Base-by-base conservation (phyloP, 37 sponge, comb jelly and placozoan species). In the Aphrocallistes beatrix region DNA sequence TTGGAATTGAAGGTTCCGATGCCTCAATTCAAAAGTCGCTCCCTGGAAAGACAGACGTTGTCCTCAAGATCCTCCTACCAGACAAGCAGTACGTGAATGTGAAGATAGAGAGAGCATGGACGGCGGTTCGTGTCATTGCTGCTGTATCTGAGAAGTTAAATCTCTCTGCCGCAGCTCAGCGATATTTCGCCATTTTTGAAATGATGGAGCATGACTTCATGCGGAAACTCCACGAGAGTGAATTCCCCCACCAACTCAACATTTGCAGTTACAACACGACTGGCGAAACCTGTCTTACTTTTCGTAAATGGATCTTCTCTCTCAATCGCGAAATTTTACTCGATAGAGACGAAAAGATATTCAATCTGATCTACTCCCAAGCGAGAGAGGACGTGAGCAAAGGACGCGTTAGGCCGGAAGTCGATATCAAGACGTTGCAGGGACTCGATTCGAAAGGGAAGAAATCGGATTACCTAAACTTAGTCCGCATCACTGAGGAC, bases 261-360 rank as follows among this genome's bases (percentile, higher is more conserved):
- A 38, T 85, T 10, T 48, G 86, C 38, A 83, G 86, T 32, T 87
- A 91, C 49, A 19, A 32, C 19, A 37, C 86, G 39, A 69, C 38
- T 3, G 49, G 39, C 38, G 83, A 81, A 81, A 87, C 85, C 34
- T 83, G 81, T 38, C 40, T 93, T 21, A 28, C 60, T 9, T 50
- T 96, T 0, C 85, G 88, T 10, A 96, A 91, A 75, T 96, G 96
- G 96, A 36, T 96, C 37, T 93, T 96, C 85, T 85, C 88, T 21
- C 16, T 82, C 23, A 47, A 36, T 19, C 50, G 87, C 19, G 89
- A 88, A 38, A 84, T 84, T 51, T 0, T 83, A 32, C 36, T 88
- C 23, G 82, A 38, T 39, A 75, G 37, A 1, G 87, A 93, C 45
- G 83, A 87, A 1, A 45, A 82, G 0, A 87, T 82, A 25, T 39